phyloP scores from a whole-genome alignment of 2,888 invertebrate species.

The Perizoma affinitatum region DNA sequence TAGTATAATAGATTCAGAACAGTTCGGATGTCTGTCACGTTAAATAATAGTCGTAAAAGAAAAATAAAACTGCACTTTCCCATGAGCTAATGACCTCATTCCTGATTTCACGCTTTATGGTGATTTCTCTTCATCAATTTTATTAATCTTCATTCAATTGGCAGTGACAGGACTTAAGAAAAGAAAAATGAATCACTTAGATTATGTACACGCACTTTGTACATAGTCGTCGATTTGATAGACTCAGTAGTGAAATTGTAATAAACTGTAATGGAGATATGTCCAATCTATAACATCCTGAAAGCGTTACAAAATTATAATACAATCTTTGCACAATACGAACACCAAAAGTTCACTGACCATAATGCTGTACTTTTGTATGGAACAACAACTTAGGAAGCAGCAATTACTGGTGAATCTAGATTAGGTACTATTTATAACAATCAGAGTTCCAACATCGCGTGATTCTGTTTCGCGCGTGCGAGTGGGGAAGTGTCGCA shows the following conservation, averaged over 20 bases:
- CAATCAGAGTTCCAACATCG: slow-evolving; percentile 13
- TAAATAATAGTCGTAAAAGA: too few relatives aligned
- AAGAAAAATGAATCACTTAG: too few relatives aligned
- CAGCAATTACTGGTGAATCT: slow-evolving; percentile 25
- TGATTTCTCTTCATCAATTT: too few relatives aligned
- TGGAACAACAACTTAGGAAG: slow-evolving; percentile 27
- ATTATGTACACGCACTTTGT: too few relatives aligned
- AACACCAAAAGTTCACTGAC: slow-evolving; percentile 31
- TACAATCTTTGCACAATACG: slow-evolving; percentile 21
- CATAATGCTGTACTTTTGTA: slow-evolving; percentile 17
- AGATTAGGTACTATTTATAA: slow-evolving; percentile 20
- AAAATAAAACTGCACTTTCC: too few relatives aligned
- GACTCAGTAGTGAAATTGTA: slow-evolving; percentile 1
- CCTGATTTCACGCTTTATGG: too few relatives aligned
- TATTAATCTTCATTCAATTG: too few relatives aligned
- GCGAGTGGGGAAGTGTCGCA: slow-evolving; percentile 21
- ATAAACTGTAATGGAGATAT: slow-evolving; percentile 1
- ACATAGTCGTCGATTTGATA: too few relatives aligned
- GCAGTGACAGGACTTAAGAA: too few relatives aligned
- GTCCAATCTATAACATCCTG: slow-evolving; percentile 16
- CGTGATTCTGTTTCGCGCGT: slow-evolving; percentile 19
- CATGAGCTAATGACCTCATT: too few relatives aligned
- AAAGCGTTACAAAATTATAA: slow-evolving; percentile 10
- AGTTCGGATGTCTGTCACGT: too few relatives aligned
- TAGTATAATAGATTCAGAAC: too few relatives aligned